These are phyloP conservation scores for Oryzias melastigma DNA, from an alignment of 2,113 vertebrate genomes.

Conservation along the genomic window DNA sequence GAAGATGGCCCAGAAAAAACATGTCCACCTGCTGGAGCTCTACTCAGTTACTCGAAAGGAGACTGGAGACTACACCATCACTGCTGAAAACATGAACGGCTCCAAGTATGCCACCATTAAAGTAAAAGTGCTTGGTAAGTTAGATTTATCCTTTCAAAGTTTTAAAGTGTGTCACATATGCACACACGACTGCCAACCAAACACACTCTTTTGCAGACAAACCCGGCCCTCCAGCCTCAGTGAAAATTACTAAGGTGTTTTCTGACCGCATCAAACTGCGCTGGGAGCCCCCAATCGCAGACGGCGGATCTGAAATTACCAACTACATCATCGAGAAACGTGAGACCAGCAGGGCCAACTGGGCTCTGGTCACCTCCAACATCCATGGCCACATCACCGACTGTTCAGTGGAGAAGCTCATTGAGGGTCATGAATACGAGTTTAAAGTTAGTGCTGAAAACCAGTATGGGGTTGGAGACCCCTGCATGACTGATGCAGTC, in stretches of 20 bases:
- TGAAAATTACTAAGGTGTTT: slow-evolving; percentile 90
- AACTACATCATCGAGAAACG: slow-evolving; percentile 98
- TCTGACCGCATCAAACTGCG: slow-evolving; percentile 88
- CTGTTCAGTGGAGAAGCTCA: slow-evolving; percentile 93
- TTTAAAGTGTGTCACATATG: neutral
- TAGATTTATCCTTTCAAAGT: neutral
- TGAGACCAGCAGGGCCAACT: slow-evolving; percentile 97
- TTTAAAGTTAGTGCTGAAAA: slow-evolving; percentile 98
- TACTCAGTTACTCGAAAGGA: slow-evolving; percentile 93
- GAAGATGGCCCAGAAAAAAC: slow-evolving; percentile 88
- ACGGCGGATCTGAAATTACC: slow-evolving; percentile 97
- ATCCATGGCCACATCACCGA: slow-evolving; percentile 86
- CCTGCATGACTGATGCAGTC: slow-evolving; percentile 83
- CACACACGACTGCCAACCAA: neutral
- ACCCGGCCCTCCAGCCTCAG: slow-evolving; percentile 92
- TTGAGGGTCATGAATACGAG: slow-evolving; percentile 97
- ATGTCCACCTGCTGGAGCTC: slow-evolving; percentile 86
- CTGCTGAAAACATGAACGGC: slow-evolving; percentile 91
- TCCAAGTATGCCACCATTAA: slow-evolving; percentile 92
- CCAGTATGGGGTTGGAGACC: slow-evolving; percentile 93
- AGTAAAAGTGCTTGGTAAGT: slow-evolving; percentile 94
- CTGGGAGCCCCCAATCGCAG: slow-evolving; percentile 94
- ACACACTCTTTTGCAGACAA: slow-evolving; percentile 81
- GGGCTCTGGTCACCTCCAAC: slow-evolving; percentile 92
- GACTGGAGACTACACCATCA: slow-evolving; percentile 93